Percentiles rank a stretch among this genome's conserved stretches.
phyloP scores from a whole-genome alignment of 2,113 vertebrate genomes.

The Willisornis vidua region DNA sequence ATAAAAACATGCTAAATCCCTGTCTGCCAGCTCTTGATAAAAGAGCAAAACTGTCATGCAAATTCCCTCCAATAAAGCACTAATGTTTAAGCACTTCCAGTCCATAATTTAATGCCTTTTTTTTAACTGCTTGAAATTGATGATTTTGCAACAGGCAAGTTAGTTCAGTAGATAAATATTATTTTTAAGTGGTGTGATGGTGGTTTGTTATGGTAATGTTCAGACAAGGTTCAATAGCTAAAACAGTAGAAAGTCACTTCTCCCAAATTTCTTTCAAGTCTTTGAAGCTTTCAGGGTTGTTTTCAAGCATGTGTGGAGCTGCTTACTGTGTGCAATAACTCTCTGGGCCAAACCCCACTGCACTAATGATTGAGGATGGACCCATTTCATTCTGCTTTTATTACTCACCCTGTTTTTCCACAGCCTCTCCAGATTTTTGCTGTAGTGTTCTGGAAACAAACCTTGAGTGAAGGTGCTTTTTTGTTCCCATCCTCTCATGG shows the following conservation, averaged over 20 bases:
- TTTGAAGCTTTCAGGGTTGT: neutral
- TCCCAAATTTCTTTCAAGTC: neutral
- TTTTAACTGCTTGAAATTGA: neutral
- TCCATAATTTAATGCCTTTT: neutral
- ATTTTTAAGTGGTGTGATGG: neutral
- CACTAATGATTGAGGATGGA: neutral
- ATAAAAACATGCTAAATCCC: neutral
- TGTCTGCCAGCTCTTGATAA: neutral
- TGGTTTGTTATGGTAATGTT: slow-evolving; percentile 18
- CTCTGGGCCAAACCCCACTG: neutral
- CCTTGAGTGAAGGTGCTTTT: neutral
- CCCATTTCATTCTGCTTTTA: neutral
- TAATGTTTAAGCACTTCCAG: neutral
- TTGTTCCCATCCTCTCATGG: neutral
- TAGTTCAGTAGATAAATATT: slow-evolving; percentile 30
- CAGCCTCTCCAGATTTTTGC: neutral
- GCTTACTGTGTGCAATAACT: neutral
- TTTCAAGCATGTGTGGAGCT: neutral
- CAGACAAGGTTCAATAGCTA: neutral
- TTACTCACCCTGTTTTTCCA: neutral
- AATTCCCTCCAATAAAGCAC: neutral
- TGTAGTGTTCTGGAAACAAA: neutral
- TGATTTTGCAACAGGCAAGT: neutral
- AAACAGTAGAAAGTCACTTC: neutral
- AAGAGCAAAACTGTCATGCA: neutral